Conservation (phyloP, 92 coral and sea anemone species). For the Palythoa caribaeorum region DNA sequence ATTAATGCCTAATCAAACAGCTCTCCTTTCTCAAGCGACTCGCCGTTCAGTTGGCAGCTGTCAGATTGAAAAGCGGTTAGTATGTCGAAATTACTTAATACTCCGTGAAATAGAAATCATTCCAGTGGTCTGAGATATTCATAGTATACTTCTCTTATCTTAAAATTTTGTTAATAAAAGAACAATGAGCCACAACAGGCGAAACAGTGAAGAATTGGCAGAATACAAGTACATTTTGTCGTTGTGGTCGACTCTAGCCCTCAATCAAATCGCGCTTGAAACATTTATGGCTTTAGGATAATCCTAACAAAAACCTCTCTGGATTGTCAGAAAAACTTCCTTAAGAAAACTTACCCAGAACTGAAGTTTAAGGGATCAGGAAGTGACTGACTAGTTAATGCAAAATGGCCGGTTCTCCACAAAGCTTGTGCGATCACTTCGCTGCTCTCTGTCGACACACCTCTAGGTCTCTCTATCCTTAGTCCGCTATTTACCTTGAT, state of each 20-base stretch:
- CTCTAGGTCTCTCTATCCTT: background rate
- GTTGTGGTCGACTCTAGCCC: background rate
- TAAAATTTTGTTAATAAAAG: background rate
- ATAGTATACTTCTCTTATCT: background rate
- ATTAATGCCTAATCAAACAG: background rate
- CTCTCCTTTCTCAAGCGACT: background rate
- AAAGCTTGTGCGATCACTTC: slow-evolving; percentile 16
- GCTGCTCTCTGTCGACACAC: background rate
- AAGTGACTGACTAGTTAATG: slow-evolving; percentile 35
- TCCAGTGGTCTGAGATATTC: background rate
- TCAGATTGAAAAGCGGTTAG: background rate
- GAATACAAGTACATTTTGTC: background rate
- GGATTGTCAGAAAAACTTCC: background rate
- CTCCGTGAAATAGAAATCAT: background rate
- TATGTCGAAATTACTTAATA: background rate
- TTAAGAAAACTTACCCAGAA: background rate
- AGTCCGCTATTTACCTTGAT: background rate
- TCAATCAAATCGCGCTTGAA: background rate
- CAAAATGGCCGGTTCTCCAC: slow-evolving; percentile 44
- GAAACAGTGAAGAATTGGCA: background rate
- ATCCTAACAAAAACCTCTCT: background rate
- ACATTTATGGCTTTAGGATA: slow-evolving; percentile 7
- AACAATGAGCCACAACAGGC: background rate
- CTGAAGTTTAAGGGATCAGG: slow-evolving; percentile 29
- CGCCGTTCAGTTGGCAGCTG: slow-evolving; percentile 24